Evolutionary conservation across 2,888 invertebrate genomes (phyloP).

Genomic region (Spisula subtruncata): DNA sequence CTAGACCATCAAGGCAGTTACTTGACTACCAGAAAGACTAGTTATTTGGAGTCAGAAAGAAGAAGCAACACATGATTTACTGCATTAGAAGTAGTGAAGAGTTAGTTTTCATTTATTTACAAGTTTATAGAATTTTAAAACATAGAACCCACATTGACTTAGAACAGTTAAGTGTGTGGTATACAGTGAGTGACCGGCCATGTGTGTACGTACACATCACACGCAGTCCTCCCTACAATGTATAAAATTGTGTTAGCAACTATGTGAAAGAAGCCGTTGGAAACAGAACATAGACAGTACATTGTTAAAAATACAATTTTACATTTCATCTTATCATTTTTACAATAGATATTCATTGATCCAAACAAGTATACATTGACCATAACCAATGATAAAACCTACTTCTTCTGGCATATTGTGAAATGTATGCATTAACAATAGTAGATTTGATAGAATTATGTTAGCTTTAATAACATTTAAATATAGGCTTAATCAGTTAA

Average conservation of each 20-base stretch:
- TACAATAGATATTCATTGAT: neutral
- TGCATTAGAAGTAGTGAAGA: constrained; percentile 41
- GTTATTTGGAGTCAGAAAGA: neutral
- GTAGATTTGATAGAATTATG: too few relatives aligned
- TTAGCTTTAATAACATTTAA: neutral
- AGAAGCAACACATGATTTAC: neutral
- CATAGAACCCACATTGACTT: neutral
- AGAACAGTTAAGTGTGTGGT: neutral
- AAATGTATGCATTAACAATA: too few relatives aligned
- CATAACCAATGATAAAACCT: neutral
- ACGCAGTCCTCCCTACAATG: neutral
- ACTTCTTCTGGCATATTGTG: too few relatives aligned
- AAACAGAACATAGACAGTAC: constrained; percentile 41
- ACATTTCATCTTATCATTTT: neutral
- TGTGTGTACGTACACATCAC: neutral
- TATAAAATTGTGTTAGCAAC: constrained; percentile 12
- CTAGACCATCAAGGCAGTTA: too few relatives aligned
- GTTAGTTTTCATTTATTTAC: constrained; percentile 63
- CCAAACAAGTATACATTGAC: neutral
- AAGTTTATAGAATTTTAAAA: constrained; percentile 49
- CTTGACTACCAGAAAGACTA: too few relatives aligned
- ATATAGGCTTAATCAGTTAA: too few relatives aligned
- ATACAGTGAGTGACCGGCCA: constrained; percentile 13
- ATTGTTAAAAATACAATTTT: neutral
- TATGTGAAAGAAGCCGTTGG: constrained; percentile 31